Conservation (phyloP, 2,888 invertebrate species). For the Kryphioiulus occultus region DNA sequence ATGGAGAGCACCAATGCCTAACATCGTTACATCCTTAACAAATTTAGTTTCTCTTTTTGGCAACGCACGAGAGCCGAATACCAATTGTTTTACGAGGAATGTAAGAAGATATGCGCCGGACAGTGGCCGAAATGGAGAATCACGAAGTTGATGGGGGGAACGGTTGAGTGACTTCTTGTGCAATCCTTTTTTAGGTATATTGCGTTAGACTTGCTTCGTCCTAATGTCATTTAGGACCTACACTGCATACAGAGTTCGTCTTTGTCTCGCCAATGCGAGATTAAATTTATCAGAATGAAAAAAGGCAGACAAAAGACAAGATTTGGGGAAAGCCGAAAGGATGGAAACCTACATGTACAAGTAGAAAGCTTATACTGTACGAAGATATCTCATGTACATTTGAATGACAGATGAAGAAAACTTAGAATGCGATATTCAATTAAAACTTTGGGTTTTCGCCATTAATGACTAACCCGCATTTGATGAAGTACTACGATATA, state of each 20-base stretch:
- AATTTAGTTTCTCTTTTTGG: constrained; percentile 27
- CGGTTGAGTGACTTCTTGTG: background rate
- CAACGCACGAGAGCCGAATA: background rate
- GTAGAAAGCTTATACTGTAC: background rate
- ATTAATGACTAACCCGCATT: too few relatives aligned
- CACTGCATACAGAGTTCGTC: background rate
- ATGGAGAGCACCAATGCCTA: constrained; percentile 34
- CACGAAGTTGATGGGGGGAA: background rate
- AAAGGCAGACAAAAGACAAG: background rate
- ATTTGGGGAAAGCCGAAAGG: background rate
- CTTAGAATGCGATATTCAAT: too few relatives aligned
- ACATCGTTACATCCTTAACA: constrained; percentile 35
- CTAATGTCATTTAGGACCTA: background rate
- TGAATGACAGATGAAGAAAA: too few relatives aligned
- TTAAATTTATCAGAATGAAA: background rate
- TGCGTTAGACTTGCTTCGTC: background rate
- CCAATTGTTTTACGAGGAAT: constrained; percentile 36
- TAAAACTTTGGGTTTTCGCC: too few relatives aligned
- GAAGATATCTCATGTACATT: background rate
- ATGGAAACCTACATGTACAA: too few relatives aligned
- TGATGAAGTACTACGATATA: too few relatives aligned
- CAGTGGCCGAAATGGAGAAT: background rate
- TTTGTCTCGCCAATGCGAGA: background rate
- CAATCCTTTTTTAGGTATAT: background rate
- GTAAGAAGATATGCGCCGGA: background rate